Base-by-base conservation (phyloP, 2,113 vertebrate genomes). In the Pterocles orientalis region DNA sequence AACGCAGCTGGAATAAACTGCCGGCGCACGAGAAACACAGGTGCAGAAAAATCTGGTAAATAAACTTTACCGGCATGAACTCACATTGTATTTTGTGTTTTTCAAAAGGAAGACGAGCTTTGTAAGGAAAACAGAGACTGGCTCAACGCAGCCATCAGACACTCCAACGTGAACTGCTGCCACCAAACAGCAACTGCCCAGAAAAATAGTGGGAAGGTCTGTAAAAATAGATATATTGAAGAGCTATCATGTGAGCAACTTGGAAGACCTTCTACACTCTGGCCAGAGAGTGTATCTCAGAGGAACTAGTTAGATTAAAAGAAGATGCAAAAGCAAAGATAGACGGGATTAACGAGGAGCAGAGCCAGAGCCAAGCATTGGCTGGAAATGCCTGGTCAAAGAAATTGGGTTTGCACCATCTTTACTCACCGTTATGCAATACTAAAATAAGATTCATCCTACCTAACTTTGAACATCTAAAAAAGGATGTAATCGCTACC, bases 1-100 rank as follows among this genome's bases (percentile, higher is more conserved):
- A 23, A 1, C 0, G 3, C 0, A 0, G 26, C 18, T 3, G 6
- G 82, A 87, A 86, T 23, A 24, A 84, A 57, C 26, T 28, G 24
- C 45, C 36, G 86, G 34, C 1, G 7, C 3, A 0, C 5, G 3
- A 51, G 60, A 88, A 93, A 90, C 0, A 36, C 8, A 1, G 1
- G 5, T n/a, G 34, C 7, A n/a, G 48, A 60, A 81, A 75, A 86
- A 72, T 7, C 28, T 24, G 18, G 23, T 65, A 66, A 85, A 72
- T 18, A 72, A 58, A 81, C 4, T n/a, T n/a, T 31, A 50, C 4
- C 71, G 28, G 28, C 26, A 76, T 25, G 20, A 70, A 45, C 19
- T 68, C 50, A 31, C 15, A 39, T 13, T 69, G 6, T 10, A 29
- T 10, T 64, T 51, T 80, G 8, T 13, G 36, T 45, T 66, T 89